Conservation (phyloP, 2,888 invertebrate species). For the Cyclophora albipunctata region DNA sequence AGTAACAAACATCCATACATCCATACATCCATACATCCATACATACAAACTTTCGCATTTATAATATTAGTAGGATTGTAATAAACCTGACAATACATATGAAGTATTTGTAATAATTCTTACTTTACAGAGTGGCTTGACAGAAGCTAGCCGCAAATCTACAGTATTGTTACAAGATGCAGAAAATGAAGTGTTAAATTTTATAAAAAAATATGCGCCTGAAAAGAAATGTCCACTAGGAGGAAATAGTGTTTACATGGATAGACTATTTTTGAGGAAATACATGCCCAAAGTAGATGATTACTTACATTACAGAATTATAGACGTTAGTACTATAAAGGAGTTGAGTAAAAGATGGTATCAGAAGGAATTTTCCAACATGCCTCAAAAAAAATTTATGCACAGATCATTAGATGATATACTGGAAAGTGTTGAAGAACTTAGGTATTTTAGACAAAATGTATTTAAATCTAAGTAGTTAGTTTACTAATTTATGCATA, state of each 20-base stretch:
- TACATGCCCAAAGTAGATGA: conserved; percentile 86
- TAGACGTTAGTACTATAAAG: conserved; percentile 94
- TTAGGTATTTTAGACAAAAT: conserved; percentile 83
- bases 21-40: no score
- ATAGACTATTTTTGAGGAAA: conserved; percentile 86
- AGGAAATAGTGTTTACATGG: conserved; percentile 92
- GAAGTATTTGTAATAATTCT: background rate
- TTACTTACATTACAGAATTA: conserved; percentile 92
- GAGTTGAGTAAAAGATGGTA: conserved; percentile 89
- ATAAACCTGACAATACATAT: no score
- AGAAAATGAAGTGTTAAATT: conserved; percentile 81
- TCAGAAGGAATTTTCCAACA: conserved; percentile 69
- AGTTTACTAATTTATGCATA: no score
- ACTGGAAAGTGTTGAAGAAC: conserved; percentile 87
- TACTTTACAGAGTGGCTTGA: conserved; percentile 84
- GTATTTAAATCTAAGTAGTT: conserved; percentile 70
- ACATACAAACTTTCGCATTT: no score
- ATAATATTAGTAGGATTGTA: no score
- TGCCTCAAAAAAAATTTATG: conserved; percentile 77
- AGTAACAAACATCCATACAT: no score
- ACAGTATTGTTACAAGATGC: conserved; percentile 78
- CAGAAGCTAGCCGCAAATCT: conserved; percentile 82
- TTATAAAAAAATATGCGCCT: conserved; percentile 76
- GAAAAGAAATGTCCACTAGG: conserved; percentile 83
- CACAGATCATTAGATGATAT: conserved; percentile 91